phyloP scores from a whole-genome alignment of 2,797 vertebrate species.

The Crax fasciolata region DNA sequence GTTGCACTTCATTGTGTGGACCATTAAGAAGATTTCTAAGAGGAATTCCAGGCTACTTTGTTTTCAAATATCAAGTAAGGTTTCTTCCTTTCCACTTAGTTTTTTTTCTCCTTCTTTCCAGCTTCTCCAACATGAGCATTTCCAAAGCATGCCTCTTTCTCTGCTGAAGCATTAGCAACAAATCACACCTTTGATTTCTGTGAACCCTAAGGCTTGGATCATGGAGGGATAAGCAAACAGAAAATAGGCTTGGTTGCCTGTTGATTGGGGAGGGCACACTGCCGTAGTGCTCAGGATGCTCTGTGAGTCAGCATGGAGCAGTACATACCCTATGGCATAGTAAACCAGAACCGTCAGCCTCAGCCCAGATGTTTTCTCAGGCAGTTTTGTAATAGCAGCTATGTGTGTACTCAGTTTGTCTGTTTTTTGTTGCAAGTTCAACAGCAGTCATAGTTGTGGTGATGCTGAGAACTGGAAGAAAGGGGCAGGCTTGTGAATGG shows the following conservation, averaged over 20 bases:
- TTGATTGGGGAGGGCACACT: background rate
- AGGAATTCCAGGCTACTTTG: background rate
- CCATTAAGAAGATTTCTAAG: background rate
- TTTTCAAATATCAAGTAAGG: background rate
- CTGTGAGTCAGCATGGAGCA: background rate
- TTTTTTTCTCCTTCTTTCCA: background rate
- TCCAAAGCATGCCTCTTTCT: background rate
- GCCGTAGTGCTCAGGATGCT: background rate
- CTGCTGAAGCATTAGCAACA: background rate
- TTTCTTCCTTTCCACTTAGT: background rate
- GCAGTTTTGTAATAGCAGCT: background rate
- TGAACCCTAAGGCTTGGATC: background rate
- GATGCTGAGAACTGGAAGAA: background rate
- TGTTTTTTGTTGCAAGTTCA: too few relatives aligned
- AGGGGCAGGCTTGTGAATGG: background rate
- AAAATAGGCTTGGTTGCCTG: background rate
- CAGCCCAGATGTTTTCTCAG: background rate
- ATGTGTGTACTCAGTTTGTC: background rate
- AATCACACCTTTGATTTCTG: background rate
- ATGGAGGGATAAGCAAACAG: background rate
- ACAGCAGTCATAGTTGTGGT: background rate
- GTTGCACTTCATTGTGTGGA: background rate
- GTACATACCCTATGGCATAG: accelerated
- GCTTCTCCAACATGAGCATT: background rate
- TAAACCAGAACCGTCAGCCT: background rate